A percentile compares a stretch with the other conserved stretches of the same genome.
phyloP scores from a whole-genome alignment of 2,113 vertebrate species.

The Rhagologus leucostigma region DNA sequence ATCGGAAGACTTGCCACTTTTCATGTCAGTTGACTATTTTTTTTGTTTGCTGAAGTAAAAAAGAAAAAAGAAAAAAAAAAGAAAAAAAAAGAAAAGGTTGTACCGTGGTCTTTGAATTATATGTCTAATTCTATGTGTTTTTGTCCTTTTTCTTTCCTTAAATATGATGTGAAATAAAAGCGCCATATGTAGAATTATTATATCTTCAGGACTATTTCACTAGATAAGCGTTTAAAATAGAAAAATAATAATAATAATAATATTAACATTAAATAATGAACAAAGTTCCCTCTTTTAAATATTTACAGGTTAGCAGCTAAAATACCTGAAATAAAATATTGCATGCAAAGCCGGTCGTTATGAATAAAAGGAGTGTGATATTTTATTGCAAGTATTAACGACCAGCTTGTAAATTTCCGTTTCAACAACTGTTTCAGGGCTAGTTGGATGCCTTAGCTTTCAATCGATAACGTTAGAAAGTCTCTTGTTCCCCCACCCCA shows the following conservation, averaged over 20 bases:
- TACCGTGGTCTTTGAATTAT: constrained; percentile 84
- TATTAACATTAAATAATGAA: constrained; percentile 58
- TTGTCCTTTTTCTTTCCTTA: constrained; percentile 72
- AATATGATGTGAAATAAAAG: constrained; percentile 83
- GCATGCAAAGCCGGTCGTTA: constrained; percentile 53
- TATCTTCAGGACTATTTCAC: constrained; percentile 85
- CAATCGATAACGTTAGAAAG: constrained; percentile 33
- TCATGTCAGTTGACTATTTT: constrained; percentile 83
- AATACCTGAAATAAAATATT: constrained; percentile 69
- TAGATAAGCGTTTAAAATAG: constrained; percentile 83
- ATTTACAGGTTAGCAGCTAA: constrained; percentile 68
- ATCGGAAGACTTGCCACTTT: constrained; percentile 95
- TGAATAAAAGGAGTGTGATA: constrained; percentile 48
- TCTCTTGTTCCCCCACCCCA: not conserved
- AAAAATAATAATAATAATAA: constrained; percentile 44
- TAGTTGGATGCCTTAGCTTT: constrained; percentile 62
- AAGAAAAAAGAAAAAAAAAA: not conserved
- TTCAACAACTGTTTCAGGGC: constrained; percentile 61
- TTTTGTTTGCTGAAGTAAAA: constrained; percentile 92
- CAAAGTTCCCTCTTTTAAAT: constrained; percentile 70
- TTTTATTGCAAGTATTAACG: constrained; percentile 67
- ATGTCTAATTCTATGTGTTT: constrained; percentile 80
- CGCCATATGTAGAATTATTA: constrained; percentile 82
- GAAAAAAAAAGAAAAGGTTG: constrained; percentile 75
- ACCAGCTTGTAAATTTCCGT: constrained; percentile 63